Evolutionary conservation across 1,140 invertebrate species (phyloP).

Genomic region (Brachionus paranguensis): DNA sequence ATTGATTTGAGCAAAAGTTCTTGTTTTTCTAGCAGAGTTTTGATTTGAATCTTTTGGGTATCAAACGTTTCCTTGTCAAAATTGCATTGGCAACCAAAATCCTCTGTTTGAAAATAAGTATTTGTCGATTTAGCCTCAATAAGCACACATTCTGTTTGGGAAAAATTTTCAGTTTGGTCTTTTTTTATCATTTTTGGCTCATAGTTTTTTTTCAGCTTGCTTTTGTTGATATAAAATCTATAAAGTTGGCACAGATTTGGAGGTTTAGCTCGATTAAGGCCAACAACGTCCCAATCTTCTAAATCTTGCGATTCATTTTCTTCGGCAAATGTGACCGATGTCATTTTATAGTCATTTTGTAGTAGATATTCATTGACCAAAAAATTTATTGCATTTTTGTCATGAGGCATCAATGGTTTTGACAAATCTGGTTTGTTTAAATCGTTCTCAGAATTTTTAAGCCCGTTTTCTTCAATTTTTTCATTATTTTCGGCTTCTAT

Average conservation of each 20-base stretch:
- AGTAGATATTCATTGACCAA: slow-evolving; percentile 80
- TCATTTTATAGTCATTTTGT: slow-evolving; percentile 73
- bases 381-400: slow-evolving; percentile 76
- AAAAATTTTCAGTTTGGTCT: background rate
- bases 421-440: slow-evolving; percentile 40
- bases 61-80: slow-evolving; percentile 30
- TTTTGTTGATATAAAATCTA: slow-evolving; percentile 60
- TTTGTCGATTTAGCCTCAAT: background rate
- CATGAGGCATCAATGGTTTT: slow-evolving; percentile 60
- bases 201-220: background rate
- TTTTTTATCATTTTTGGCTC: background rate
- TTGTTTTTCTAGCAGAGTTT: slow-evolving; percentile 23
- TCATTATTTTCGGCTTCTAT: background rate
- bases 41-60: slow-evolving; percentile 33
- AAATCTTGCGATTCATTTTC: slow-evolving; percentile 84
- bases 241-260: slow-evolving; percentile 70
- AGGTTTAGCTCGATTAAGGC: slow-evolving; percentile 75
- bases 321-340: slow-evolving; percentile 83
- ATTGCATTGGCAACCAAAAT: slow-evolving; percentile 1
- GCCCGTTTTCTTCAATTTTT: background rate
- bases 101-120: background rate
- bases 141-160: background rate
- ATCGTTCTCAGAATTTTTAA: background rate
- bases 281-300: slow-evolving; percentile 83
- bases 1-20: slow-evolving; percentile 31